Conservation (phyloP, 23 tunicate genomes). For the Styela clava region DNA sequence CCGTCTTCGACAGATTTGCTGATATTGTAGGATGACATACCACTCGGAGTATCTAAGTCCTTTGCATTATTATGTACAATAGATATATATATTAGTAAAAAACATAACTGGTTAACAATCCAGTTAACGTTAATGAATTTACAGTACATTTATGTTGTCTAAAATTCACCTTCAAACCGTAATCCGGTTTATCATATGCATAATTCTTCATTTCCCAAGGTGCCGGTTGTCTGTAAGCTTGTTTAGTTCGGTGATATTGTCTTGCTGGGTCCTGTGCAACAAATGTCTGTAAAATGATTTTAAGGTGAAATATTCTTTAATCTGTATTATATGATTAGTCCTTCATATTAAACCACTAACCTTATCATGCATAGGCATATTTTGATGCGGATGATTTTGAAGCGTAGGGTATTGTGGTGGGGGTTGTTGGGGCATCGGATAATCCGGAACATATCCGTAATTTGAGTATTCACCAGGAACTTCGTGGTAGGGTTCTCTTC, state of each 20-base stretch:
- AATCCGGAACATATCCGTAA: not conserved
- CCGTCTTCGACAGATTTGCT: not conserved
- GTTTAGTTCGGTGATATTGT: not conserved
- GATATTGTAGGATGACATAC: not conserved
- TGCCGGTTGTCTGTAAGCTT: not conserved
- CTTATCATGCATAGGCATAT: conserved; percentile 3
- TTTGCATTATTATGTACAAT: not conserved
- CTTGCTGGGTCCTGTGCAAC: not conserved
- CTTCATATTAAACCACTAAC: no score
- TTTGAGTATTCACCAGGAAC: not conserved
- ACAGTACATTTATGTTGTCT: no score
- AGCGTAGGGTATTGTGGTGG: not conserved
- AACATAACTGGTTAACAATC: not conserved
- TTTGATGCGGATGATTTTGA: not conserved
- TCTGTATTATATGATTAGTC: no score
- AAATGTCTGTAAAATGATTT: not conserved
- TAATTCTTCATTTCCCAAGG: conserved; percentile 9
- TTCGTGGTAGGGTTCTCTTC: not conserved
- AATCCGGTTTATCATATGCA: conserved; percentile 1
- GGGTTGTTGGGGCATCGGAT: not conserved
- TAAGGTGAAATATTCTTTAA: no score
- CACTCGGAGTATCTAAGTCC: conserved; percentile 2
- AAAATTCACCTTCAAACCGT: conserved; percentile 6
- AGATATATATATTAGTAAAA: not conserved
- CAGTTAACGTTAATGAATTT: not conserved